phyloP scores from a whole-genome alignment of 2,888 invertebrate species.

The Vandiemenella viatica region DNA sequence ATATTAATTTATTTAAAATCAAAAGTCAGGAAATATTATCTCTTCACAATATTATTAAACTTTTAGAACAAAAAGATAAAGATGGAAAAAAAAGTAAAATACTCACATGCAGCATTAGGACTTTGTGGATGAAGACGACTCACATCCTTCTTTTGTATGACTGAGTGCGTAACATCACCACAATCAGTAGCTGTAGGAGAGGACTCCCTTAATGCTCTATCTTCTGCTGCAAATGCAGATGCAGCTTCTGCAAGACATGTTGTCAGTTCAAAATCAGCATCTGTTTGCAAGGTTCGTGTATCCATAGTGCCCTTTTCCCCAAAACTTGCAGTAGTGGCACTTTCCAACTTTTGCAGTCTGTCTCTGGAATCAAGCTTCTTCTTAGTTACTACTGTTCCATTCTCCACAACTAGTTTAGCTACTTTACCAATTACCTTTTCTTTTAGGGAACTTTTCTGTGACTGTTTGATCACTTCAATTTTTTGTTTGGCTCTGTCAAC shows the following conservation, averaged over 20 bases:
- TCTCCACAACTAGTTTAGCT: slow-evolving; percentile 2
- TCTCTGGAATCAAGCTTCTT: slow-evolving; percentile 2
- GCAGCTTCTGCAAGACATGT: slow-evolving; percentile 28
- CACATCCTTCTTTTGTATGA: not conserved
- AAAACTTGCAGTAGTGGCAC: slow-evolving; percentile 9
- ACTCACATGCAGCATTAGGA: slow-evolving; percentile 16
- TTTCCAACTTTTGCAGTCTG: not conserved
- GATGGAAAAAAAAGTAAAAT: not conserved
- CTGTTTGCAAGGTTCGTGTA: slow-evolving; percentile 8
- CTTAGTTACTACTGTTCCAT: not conserved
- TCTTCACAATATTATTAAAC: not conserved
- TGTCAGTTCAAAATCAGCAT: slow-evolving; percentile 24
- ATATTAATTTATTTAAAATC: not conserved
- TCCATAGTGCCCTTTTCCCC: slow-evolving; percentile 17
- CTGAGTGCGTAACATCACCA: no score
- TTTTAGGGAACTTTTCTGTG: slow-evolving; percentile 11
- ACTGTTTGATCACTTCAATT: slow-evolving; percentile 15
- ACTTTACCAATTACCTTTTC: slow-evolving; percentile 6
- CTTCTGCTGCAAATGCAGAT: slow-evolving; percentile 25
- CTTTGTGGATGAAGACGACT: slow-evolving; percentile 9
- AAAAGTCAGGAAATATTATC: not conserved
- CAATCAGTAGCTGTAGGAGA: no score
- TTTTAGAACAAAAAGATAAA: not conserved
- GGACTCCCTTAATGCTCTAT: not conserved
- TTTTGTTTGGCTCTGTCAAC: slow-evolving; percentile 15